phyloP scores from a whole-genome alignment of 1,140 invertebrate species.

The Bombus superbus region DNA sequence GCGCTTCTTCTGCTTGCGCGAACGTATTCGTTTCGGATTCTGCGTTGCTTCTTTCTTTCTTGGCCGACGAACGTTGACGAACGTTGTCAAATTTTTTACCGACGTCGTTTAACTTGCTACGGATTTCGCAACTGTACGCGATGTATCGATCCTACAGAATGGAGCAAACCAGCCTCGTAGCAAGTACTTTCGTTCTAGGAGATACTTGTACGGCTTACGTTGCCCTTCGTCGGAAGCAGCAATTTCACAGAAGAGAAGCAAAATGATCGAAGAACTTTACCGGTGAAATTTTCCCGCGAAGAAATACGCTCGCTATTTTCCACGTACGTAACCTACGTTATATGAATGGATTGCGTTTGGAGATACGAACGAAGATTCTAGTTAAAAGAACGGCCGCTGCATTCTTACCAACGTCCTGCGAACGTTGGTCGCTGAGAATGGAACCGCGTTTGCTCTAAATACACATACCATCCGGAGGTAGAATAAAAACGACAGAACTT shows the following conservation, averaged over 20 bases:
- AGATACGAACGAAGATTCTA: neutral
- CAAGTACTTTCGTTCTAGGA: neutral
- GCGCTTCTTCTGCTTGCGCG: too few species aligned
- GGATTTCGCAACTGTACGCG: neutral
- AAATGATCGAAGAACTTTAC: neutral
- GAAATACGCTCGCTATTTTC: neutral
- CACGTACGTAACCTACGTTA: conserved; percentile 6
- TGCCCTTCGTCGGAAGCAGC: neutral
- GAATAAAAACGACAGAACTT: neutral
- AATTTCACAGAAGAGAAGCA: neutral
- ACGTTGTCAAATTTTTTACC: neutral
- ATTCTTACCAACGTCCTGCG: neutral
- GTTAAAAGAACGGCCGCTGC: neutral
- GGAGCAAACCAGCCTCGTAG: neutral
- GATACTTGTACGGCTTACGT: neutral
- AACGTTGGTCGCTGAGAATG: neutral
- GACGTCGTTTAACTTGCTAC: neutral
- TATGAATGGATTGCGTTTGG: conserved; percentile 5
- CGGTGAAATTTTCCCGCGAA: neutral
- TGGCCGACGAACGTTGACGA: too few species aligned
- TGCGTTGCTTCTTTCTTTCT: too few species aligned
- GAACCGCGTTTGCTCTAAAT: neutral
- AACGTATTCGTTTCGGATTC: too few species aligned
- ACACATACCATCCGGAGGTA: too few species aligned
- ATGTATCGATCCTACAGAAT: neutral